A percentile compares a stretch with the other conserved stretches of the same genome.
phyloP scores from a whole-genome alignment of 2,113 vertebrate species.

The Hypocryptadius cinnamomeus region DNA sequence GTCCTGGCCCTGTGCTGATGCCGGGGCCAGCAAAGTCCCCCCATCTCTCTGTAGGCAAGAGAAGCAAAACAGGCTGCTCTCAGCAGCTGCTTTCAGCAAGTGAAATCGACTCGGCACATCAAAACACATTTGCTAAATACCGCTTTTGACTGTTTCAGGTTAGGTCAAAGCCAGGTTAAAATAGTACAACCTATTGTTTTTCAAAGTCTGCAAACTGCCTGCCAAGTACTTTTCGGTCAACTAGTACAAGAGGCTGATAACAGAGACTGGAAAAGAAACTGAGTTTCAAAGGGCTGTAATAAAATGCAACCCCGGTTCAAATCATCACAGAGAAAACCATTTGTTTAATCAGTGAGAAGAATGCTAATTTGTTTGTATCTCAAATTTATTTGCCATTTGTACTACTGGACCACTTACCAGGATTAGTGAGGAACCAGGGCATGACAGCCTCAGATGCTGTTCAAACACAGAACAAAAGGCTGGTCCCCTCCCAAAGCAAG shows the following conservation, averaged over 20 bases:
- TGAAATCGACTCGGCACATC: background rate
- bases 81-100: background rate
- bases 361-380: constrained; percentile 15
- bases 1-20: background rate
- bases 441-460: background rate
- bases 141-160: background rate
- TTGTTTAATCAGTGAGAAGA: background rate
- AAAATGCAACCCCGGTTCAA: background rate
- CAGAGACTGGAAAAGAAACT: background rate
- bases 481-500: background rate
- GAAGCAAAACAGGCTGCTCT: background rate
- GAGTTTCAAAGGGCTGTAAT: constrained; percentile 4
- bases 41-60: background rate
- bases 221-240: constrained; percentile 28
- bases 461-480: constrained; percentile 5
- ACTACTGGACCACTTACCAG: background rate
- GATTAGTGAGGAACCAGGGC: background rate
- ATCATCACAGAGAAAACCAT: background rate
- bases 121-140: background rate
- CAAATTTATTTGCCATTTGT: constrained; percentile 13
- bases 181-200: constrained; percentile 40
- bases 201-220: background rate
- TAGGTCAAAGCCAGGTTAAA: constrained; percentile 49
- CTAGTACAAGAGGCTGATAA: background rate
- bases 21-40: background rate